phyloP scores from a whole-genome alignment of 2,113 vertebrate species.

The Struthio camelus region DNA sequence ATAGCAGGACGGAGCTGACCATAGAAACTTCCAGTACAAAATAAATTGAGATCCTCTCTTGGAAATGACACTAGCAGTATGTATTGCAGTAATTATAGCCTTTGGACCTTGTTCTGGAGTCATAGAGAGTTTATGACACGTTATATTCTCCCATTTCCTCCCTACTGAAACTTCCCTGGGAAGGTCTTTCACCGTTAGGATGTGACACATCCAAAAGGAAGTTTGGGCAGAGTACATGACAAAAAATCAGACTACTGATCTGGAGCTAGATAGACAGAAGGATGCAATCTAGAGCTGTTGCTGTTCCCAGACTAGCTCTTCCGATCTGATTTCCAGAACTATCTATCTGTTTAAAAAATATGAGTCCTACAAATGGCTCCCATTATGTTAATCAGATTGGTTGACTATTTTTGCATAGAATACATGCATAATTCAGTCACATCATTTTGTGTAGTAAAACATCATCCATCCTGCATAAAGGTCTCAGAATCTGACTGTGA shows the following conservation, averaged over 20 bases:
- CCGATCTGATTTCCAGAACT: background rate
- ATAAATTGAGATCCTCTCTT: conserved; percentile 50
- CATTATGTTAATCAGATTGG: background rate
- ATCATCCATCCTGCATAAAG: background rate
- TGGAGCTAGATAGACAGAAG: background rate
- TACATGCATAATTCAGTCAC: background rate
- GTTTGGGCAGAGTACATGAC: background rate
- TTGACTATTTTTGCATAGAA: background rate
- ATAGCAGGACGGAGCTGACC: conserved; percentile 59
- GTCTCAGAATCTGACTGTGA: background rate
- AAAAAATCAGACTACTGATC: background rate
- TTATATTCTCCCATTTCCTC: conserved; percentile 53
- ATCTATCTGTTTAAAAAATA: background rate
- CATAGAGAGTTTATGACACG: conserved; percentile 51
- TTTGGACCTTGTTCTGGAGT: conserved; percentile 54
- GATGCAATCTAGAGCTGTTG: background rate
- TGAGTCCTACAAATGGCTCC: background rate
- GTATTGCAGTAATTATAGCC: conserved; percentile 48
- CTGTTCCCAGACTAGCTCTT: background rate
- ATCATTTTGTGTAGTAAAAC: background rate
- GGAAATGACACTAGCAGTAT: conserved; percentile 45
- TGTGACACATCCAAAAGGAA: conserved; percentile 26
- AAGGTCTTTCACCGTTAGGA: conserved; percentile 6
- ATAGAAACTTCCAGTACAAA: conserved; percentile 48
- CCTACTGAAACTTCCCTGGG: conserved; percentile 7